Percentiles rank a stretch among this genome's conserved stretches.
Conservation (phyloP, 2,888 invertebrate genomes). For the Trichopoda pennipes region DNA sequence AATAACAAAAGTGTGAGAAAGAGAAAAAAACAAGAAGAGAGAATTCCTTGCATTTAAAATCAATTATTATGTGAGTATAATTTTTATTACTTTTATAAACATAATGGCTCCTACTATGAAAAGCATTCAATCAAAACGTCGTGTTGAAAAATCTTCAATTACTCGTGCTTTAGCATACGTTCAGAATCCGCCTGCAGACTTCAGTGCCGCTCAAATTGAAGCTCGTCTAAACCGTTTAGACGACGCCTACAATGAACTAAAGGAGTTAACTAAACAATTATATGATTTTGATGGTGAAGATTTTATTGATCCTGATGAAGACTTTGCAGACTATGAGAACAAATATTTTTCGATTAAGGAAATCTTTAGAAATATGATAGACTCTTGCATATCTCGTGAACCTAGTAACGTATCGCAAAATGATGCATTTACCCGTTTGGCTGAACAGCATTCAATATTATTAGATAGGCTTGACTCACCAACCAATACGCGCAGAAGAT, state of each 20-base stretch:
- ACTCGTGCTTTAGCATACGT: too few relatives aligned
- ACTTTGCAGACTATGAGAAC: constrained; percentile 24
- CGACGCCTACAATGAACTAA: background rate
- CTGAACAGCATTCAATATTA: constrained; percentile 19
- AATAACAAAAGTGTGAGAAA: too few relatives aligned
- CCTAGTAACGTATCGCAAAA: background rate
- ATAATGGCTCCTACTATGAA: constrained; percentile 22
- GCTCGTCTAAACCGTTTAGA: constrained; percentile 15
- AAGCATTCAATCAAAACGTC: constrained; percentile 2
- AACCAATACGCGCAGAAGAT: constrained; percentile 3
- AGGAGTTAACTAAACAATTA: constrained; percentile 2
- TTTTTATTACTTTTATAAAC: background rate
- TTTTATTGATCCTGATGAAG: constrained; percentile 29
- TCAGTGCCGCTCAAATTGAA: constrained; percentile 6
- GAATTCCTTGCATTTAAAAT: too few relatives aligned
- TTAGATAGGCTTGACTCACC: constrained; percentile 14
- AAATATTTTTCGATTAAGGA: constrained; percentile 25
- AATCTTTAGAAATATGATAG: background rate
- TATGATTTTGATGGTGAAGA: constrained; percentile 5
- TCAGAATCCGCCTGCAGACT: background rate
- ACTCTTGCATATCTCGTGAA: too few relatives aligned
- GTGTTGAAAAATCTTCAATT: too few relatives aligned
- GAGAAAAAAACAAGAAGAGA: too few relatives aligned
- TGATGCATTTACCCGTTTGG: constrained; percentile 18
- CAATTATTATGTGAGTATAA: constrained; percentile 18